Evolutionary conservation across 1,140 invertebrate species (phyloP), one percentile per base, ranked within the genome.

Genomic region (Spodoptera litura): DNA sequence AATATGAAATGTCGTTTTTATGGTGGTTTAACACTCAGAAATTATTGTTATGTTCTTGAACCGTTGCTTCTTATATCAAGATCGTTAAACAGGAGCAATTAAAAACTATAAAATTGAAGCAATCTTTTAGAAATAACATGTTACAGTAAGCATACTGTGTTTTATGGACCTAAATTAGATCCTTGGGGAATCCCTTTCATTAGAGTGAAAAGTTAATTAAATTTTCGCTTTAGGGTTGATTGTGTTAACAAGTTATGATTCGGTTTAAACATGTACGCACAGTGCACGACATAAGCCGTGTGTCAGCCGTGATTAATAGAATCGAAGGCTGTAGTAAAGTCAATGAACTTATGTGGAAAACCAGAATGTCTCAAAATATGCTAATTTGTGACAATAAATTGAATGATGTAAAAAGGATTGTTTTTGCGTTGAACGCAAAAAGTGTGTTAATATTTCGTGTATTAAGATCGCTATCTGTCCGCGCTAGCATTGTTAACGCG

Each of bases 371-470:
- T 8, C 38, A 44, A 44, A 44, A 44, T 44, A 9, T 44, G 38
- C 38, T 44, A 44, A 9, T 2, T 44, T 8, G 4, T 44, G 38
- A 4, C 5, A 44, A n/a, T n/a, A n/a, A n/a, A n/a, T 8, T 5
- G 38, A 10, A 44, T 44, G 38, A 44, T 44, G 13, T 31, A 44
- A n/a, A 64, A 10, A 68, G 9, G 27, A 27, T 71, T 71, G n/a
- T 9, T 38, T 56, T 31, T 71, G n/a, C 52, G 31, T 71, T n/a
- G 56, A 71, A 71, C 25, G 3, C 25, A 10, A 71, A 68, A 71
- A 55, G 27, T 51, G n/a, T 55, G 68, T 55, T 71, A 71, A 56
- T 71, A 53, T 13, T 2, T 44, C 38, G 20, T 20, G 52, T 56
- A 56, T 71, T 56, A 56, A 56, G 68, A 56, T 56, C 8, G 3